Evolutionary conservation across 2,113 vertebrate genomes (phyloP).

Genomic region (Ornithorhynchus anatinus): DNA sequence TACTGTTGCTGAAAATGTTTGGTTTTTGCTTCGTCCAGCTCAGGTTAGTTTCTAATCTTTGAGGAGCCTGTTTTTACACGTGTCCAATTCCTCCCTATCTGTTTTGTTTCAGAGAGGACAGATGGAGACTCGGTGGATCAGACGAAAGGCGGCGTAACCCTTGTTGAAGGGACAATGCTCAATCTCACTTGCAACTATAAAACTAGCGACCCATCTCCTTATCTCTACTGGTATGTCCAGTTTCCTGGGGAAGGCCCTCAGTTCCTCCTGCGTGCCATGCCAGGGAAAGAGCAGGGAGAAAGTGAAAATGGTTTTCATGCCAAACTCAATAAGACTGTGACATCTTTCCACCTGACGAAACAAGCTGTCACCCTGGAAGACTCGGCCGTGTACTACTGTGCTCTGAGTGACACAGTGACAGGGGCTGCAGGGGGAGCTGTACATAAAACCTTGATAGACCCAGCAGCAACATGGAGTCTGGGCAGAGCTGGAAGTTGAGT

Average conservation of each 20-base stretch:
- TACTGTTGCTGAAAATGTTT: too few relatives aligned
- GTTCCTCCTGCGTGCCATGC: background rate
- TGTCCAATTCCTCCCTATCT: background rate
- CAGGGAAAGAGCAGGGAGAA: background rate
- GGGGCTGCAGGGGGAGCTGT: background rate
- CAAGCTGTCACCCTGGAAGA: background rate
- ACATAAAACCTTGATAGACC: background rate
- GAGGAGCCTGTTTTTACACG: background rate
- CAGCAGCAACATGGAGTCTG: too few relatives aligned
- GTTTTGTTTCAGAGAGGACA: background rate
- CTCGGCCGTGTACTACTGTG: constrained; percentile 4
- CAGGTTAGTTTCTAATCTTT: too few relatives aligned
- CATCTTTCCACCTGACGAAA: constrained; percentile 1
- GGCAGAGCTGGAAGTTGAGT: too few relatives aligned
- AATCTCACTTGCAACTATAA: background rate
- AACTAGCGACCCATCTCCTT: background rate
- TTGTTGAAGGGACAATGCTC: fast-evolving
- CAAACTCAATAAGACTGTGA: background rate
- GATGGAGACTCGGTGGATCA: background rate
- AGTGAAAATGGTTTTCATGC: background rate
- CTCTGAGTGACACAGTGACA: background rate
- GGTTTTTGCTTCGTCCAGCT: too few relatives aligned
- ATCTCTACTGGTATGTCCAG: background rate
- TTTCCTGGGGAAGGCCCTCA: background rate
- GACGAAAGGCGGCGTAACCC: background rate